Evolutionary conservation across 2,113 vertebrate species (phyloP), one percentile per base, ranked within the genome.

Genomic region (Oophaga pumilio): DNA sequence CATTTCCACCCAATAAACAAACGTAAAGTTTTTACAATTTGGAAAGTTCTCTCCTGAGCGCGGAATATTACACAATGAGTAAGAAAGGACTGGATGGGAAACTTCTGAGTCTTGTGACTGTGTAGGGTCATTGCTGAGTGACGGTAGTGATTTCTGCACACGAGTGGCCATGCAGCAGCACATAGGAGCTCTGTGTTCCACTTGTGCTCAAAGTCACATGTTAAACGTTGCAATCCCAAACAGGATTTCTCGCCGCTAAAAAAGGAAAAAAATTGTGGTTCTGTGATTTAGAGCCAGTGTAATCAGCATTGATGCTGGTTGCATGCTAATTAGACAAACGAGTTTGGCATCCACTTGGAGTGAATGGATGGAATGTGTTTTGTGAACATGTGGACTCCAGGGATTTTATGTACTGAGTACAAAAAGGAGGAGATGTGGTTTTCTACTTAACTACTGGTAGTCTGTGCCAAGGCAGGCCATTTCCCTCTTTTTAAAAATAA

Each of bases 321-420:
- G 82, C 82, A 71, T 84, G 82, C 82, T 84, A 84, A 84, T 84
- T 71, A 84, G 66, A 28, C 26, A 73, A 26, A 56, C 64, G 22
- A 69, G 49, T 84, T 84, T 71, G 80, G 57, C 33, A 49, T 82
- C 60, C 43, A n/a, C 17, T 43, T 18, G n/a, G 43, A 84, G 82
- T 84, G 82, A 84, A 84, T 84, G 33, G 66, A 18, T 84, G 82
- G 49, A 71, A 84, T 84, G 82, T 22, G 80, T 57, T 57, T 15
- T 6, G 52, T 22, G 53, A 24, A 78, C 24, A 57, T 79, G 76
- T 52, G 60, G 60, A n/a, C 60, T n/a, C 43, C 60, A 60, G 80
- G 60, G 60, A 24, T 22, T 66, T 18, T 82, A 82, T 82, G 43
- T 82, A 50, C 68, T 82, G 24, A 59, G 33, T 80, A 59, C 59